Conservation (phyloP, 2,888 invertebrate genomes). For the Poecilobothrus nobilitatus region DNA sequence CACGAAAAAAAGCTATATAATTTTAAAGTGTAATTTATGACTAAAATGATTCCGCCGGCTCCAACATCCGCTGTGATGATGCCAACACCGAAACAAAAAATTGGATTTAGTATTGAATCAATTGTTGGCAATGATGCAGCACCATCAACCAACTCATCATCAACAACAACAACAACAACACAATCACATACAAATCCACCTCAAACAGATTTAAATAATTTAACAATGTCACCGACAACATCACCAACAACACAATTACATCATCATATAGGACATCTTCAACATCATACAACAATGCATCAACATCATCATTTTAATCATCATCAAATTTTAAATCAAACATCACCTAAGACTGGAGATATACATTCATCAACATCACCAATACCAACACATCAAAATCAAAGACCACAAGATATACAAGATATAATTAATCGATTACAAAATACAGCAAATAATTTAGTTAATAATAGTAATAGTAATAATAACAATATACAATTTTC, state of each 20-base stretch:
- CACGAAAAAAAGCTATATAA: background rate
- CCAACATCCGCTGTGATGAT: constrained; percentile 86
- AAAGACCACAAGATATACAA: constrained; percentile 33
- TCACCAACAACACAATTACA: constrained; percentile 25
- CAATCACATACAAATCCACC: constrained; percentile 8
- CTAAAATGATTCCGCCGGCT: constrained; percentile 86
- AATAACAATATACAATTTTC: constrained; percentile 16
- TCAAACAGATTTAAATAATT: constrained; percentile 25
- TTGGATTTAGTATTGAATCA: constrained; percentile 91
- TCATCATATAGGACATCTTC: constrained; percentile 21
- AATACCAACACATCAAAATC: constrained; percentile 18
- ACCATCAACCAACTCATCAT: constrained; percentile 24
- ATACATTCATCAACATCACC: constrained; percentile 23
- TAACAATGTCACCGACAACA: constrained; percentile 27
- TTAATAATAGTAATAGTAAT: constrained; percentile 22
- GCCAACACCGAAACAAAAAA: constrained; percentile 81
- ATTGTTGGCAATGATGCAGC: constrained; percentile 65
- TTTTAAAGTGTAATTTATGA: constrained; percentile 37
- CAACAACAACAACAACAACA: constrained; percentile 9
- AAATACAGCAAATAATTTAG: constrained; percentile 33
- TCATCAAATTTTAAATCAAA: constrained; percentile 14
- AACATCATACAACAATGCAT: constrained; percentile 20
- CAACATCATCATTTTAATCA: constrained; percentile 23
- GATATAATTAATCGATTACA: constrained; percentile 39
- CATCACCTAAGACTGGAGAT: constrained; percentile 28